Percentiles rank a stretch among this genome's conserved stretches.
These are phyloP conservation scores for Diarsia brunnea DNA, from an alignment of 2,888 invertebrate species.

Conservation along the genomic window DNA sequence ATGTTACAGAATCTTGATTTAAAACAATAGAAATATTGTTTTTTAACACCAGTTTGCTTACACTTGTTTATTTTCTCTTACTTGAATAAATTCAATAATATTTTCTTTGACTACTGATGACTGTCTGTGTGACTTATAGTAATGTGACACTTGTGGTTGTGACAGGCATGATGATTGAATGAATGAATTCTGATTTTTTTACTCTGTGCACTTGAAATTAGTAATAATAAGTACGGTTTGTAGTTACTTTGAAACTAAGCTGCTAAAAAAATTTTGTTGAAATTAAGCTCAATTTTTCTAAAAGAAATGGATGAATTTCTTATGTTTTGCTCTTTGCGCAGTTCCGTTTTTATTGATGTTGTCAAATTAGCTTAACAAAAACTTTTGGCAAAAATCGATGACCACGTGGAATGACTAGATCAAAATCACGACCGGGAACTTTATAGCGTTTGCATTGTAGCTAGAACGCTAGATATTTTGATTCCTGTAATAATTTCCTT, in stretches of 20 bases:
- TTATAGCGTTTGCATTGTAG: background rate
- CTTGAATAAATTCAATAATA: slow-evolving; percentile 17
- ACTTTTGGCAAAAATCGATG: slow-evolving; percentile 14
- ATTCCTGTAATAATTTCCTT: background rate
- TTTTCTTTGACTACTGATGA: slow-evolving; percentile 15
- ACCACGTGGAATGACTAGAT: slow-evolving; percentile 21
- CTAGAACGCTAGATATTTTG: background rate
- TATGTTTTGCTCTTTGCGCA: background rate
- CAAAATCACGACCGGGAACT: slow-evolving; percentile 15
- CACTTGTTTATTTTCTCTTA: background rate
- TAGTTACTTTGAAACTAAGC: background rate
- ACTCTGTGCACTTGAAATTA: background rate
- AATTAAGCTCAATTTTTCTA: background rate
- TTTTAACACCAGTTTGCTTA: background rate
- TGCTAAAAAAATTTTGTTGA: background rate
- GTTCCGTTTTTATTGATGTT: slow-evolving; percentile 12
- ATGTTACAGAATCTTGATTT: background rate
- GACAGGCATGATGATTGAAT: background rate
- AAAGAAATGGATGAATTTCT: background rate
- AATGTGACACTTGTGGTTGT: background rate
- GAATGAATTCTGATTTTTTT: background rate
- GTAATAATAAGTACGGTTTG: background rate
- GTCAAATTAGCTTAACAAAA: slow-evolving; percentile 2
- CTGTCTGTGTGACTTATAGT: slow-evolving; percentile 1
- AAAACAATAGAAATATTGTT: background rate